Evolutionary conservation across 2,113 vertebrate genomes (phyloP).

Genomic region (Furnarius figulus): DNA sequence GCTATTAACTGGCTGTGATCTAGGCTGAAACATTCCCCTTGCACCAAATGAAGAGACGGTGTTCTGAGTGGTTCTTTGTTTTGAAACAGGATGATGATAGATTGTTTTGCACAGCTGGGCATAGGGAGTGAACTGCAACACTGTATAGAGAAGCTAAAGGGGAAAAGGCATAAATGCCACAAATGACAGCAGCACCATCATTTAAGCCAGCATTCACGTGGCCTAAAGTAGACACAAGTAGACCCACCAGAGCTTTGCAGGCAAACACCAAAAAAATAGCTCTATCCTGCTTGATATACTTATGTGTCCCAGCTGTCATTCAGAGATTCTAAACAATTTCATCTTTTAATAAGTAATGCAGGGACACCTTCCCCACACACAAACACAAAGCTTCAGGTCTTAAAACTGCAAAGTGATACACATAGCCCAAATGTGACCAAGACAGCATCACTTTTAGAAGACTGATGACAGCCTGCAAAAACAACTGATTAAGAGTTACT

Average conservation of each 20-base stretch:
- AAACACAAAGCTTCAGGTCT: background rate
- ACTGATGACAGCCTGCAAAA: background rate
- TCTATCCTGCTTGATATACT: background rate
- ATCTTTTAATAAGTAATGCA: background rate
- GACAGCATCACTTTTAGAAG: background rate
- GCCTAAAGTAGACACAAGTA: background rate
- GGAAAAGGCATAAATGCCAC: background rate
- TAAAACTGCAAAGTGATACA: background rate
- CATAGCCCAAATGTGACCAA: background rate
- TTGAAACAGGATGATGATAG: background rate
- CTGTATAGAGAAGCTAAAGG: background rate
- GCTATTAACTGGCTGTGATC: background rate
- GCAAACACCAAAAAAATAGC: background rate
- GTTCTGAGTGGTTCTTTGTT: background rate
- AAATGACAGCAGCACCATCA: background rate
- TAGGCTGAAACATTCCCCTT: background rate
- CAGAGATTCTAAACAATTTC: background rate
- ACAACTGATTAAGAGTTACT: background rate
- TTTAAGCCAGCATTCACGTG: background rate
- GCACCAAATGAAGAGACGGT: accelerated
- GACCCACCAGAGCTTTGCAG: background rate
- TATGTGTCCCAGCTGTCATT: background rate
- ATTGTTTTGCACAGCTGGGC: background rate
- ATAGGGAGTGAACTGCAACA: background rate
- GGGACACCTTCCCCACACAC: background rate